A percentile compares a stretch with the other conserved stretches of the same genome.
Evolutionary conservation across 53 echinoderm and acorn worm genomes (phyloP).

Genomic region (Patiria pectinifera): DNA sequence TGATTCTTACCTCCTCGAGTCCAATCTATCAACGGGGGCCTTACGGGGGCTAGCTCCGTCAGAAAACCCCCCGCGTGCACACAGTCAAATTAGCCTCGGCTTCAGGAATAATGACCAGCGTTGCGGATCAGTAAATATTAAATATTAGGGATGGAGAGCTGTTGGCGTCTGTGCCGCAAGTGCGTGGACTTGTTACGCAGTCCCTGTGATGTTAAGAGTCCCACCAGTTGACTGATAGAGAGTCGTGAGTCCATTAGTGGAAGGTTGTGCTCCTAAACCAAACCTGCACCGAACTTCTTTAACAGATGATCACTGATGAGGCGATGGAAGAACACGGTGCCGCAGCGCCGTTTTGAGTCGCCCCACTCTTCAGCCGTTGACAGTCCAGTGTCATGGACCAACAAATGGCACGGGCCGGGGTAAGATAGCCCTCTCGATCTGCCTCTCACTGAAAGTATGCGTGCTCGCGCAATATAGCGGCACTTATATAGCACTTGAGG

Average conservation of each 20-base stretch:
- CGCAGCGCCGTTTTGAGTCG: not conserved
- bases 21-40: slow-evolving; percentile 56
- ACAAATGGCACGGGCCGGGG: slow-evolving; percentile 43
- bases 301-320: slow-evolving; percentile 25
- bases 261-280: not conserved
- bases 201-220: slow-evolving; percentile 1
- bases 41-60: slow-evolving; percentile 17
- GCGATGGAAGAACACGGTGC: not conserved
- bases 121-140: slow-evolving; percentile 59
- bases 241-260: slow-evolving; percentile 27
- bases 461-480: slow-evolving; percentile 39
- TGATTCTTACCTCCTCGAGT: slow-evolving; percentile 47
- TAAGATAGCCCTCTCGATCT: not conserved
- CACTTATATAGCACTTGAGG: slow-evolving; percentile 71
- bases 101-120: slow-evolving; percentile 56
- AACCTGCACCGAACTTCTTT: slow-evolving; percentile 16
- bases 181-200: slow-evolving; percentile 53
- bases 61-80: slow-evolving; percentile 1
- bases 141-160: slow-evolving; percentile 26
- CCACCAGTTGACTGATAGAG: slow-evolving; percentile 50
- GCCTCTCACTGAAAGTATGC: slow-evolving; percentile 61
- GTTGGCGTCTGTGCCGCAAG: slow-evolving; percentile 15
- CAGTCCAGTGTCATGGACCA: slow-evolving; percentile 31
- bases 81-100: slow-evolving; percentile 57
- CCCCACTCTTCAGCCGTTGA: not conserved